Percentiles rank a stretch among this genome's conserved stretches.
Conservation (phyloP, 2,113 vertebrate genomes). For the Glaucomys volans region DNA sequence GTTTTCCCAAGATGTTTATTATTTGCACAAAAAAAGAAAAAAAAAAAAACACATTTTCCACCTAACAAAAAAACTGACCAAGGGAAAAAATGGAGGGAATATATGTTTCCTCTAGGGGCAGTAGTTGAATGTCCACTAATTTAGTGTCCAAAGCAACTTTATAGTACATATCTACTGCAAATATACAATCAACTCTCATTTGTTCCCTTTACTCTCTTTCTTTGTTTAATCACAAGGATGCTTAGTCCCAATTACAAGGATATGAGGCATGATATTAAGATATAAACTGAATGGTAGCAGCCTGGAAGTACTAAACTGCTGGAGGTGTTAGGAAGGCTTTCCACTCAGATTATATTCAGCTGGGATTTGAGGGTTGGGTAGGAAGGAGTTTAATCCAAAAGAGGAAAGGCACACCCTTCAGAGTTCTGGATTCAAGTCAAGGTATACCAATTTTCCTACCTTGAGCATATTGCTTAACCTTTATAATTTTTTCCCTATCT, state of each 20-base stretch:
- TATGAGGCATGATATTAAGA: neutral
- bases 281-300: neutral
- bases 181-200: neutral
- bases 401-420: neutral
- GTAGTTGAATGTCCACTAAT: neutral
- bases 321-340: neutral
- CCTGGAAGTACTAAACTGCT: neutral
- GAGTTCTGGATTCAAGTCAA: neutral
- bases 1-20: slow-evolving; percentile 58
- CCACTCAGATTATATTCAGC: neutral
- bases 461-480: neutral
- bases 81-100: neutral
- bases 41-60: slow-evolving; percentile 66
- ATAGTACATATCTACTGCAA: neutral
- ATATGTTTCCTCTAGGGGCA: neutral
- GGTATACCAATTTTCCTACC: neutral
- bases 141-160: neutral
- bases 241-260: neutral
- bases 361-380: neutral
- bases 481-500: neutral
- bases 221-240: neutral
- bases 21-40: slow-evolving; percentile 62
- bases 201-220: neutral
- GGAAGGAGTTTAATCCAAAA: neutral
- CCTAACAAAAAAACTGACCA: neutral